phyloP scores from a whole-genome alignment of 2,888 invertebrate species.

The Agrochola lychnidis region DNA sequence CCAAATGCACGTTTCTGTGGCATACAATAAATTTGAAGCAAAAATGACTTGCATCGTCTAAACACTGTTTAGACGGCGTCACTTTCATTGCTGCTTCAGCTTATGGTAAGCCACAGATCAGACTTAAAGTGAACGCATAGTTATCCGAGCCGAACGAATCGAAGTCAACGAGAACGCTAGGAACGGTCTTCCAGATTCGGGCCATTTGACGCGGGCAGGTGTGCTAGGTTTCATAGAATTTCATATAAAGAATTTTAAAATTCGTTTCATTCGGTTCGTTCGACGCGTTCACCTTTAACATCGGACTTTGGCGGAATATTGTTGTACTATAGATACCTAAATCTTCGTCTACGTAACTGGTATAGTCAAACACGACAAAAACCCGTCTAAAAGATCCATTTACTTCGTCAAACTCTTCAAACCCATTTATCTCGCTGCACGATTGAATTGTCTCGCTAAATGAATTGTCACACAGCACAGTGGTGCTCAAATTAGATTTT shows the following conservation, averaged over 20 bases:
- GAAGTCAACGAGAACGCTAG: too few relatives aligned
- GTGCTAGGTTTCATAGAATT: too few relatives aligned
- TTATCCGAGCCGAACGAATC: too few relatives aligned
- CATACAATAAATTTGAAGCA: neutral
- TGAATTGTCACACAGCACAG: conserved; percentile 4
- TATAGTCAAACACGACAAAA: neutral
- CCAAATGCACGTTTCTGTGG: neutral
- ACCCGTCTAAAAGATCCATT: neutral
- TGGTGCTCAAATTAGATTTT: conserved; percentile 40
- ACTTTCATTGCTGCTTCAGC: neutral
- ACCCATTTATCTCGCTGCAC: conserved; percentile 7
- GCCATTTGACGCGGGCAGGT: too few relatives aligned
- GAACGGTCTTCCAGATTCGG: too few relatives aligned
- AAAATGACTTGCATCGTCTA: neutral
- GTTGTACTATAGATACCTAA: neutral
- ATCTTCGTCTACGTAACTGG: neutral
- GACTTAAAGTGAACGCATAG: too few relatives aligned
- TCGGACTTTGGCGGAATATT: neutral
- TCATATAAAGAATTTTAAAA: too few relatives aligned
- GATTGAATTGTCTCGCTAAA: conserved; percentile 23
- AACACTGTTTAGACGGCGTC: too few relatives aligned
- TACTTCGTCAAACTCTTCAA: neutral
- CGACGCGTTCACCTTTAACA: too few relatives aligned
- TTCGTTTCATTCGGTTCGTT: too few relatives aligned
- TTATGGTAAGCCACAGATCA: neutral